Percentiles rank a stretch among this genome's conserved stretches.
Evolutionary conservation across 2,113 vertebrate genomes (phyloP).

Genomic region (Tragelaphus imberbis): DNA sequence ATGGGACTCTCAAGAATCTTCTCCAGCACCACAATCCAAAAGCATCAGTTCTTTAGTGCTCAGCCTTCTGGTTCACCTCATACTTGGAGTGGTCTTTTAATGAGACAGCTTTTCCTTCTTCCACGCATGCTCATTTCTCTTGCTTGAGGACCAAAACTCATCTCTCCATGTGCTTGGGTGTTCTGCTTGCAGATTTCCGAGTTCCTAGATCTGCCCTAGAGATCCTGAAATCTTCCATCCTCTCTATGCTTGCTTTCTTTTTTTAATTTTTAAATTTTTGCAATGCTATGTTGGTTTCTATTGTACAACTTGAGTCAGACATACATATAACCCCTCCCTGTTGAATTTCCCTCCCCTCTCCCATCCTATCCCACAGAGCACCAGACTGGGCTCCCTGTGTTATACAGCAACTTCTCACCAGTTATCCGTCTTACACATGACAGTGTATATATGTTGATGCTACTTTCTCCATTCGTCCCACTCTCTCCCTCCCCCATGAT

Average conservation of each 20-base stretch:
- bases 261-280: background rate
- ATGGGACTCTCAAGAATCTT: background rate
- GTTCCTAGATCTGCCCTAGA: no score
- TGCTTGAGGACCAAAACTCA: background rate
- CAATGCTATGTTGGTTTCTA: background rate
- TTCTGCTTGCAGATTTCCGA: background rate
- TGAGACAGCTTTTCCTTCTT: background rate
- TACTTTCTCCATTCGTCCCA: background rate
- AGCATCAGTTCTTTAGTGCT: background rate
- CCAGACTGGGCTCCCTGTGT: background rate
- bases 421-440: background rate
- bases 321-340: background rate
- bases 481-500: background rate
- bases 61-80: background rate
- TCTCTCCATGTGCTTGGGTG: background rate
- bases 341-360: background rate
- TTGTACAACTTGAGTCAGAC: background rate
- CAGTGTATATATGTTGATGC: background rate
- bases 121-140: background rate
- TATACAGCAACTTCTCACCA: background rate
- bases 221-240: background rate
- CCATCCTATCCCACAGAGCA: background rate
- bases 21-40: background rate
- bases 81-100: background rate
- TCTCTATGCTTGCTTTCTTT: background rate